Conservation (phyloP, 2,797 vertebrate genomes). For the Falco cherrug region DNA sequence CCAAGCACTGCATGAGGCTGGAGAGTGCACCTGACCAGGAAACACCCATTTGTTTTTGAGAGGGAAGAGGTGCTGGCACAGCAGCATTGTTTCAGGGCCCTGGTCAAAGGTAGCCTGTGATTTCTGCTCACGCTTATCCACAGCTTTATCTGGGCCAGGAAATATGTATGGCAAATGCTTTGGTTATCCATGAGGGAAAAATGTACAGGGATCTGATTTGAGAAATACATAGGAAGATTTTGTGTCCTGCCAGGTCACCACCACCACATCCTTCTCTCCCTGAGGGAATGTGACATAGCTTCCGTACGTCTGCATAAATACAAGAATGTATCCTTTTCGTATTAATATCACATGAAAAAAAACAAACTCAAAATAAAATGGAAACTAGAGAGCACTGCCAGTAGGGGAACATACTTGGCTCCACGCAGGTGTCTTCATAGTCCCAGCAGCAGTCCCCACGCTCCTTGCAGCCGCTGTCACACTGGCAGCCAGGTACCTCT, state of each 20-base stretch:
- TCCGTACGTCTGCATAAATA: background rate
- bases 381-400: background rate
- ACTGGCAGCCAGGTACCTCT: constrained; percentile 47
- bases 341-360: background rate
- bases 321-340: background rate
- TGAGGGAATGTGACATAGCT: background rate
- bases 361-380: background rate
- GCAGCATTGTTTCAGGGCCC: fast-evolving
- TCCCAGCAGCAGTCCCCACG: constrained; percentile 78
- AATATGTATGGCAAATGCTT: background rate
- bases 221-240: background rate
- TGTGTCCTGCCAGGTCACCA: background rate
- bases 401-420: constrained; percentile 70
- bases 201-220: background rate
- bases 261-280: background rate
- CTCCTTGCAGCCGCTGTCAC: constrained; percentile 55
- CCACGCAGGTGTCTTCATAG: constrained; percentile 72
- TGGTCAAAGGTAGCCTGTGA: background rate
- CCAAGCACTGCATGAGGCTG: fast-evolving
- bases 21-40: background rate
- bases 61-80: fast-evolving
- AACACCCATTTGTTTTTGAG: background rate
- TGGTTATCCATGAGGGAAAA: background rate
- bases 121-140: background rate
- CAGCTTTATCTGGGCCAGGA: background rate